Evolutionary conservation across 2,113 vertebrate genomes (phyloP).

Genomic region (Ceratotherium simum): DNA sequence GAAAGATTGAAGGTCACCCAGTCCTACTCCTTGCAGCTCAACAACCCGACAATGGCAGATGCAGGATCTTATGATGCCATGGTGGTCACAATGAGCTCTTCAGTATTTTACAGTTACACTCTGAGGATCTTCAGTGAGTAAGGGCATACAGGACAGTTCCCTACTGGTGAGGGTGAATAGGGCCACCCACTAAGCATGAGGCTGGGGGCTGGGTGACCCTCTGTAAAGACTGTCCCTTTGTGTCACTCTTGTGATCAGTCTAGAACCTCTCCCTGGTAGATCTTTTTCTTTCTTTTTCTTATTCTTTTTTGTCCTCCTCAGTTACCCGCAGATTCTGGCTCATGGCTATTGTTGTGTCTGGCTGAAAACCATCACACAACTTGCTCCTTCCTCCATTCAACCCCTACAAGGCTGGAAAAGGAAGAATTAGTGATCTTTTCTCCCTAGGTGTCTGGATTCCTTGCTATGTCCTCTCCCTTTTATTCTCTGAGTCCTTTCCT

Average conservation of each 20-base stretch:
- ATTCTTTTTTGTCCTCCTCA: background rate
- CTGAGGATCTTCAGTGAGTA: conserved; percentile 60
- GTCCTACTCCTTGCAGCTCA: background rate
- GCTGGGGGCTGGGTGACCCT: background rate
- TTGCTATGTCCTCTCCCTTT: background rate
- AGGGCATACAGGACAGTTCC: background rate
- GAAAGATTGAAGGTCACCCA: background rate
- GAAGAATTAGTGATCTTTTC: background rate
- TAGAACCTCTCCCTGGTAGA: background rate
- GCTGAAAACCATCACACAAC: background rate
- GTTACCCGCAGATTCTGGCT: background rate
- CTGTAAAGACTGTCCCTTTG: background rate
- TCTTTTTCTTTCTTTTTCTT: background rate
- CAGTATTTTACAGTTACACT: rapidly evolving
- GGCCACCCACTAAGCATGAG: background rate
- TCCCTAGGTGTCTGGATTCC: background rate
- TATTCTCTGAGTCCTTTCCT: background rate
- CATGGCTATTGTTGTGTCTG: background rate
- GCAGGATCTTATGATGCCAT: background rate
- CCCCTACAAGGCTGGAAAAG: background rate
- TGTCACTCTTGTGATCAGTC: background rate
- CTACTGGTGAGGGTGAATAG: background rate
- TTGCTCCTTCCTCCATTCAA: background rate
- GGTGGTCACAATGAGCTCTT: background rate
- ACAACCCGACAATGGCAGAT: conserved; percentile 8